Evolutionary conservation across 2,888 invertebrate species (phyloP).

Genomic region (Aspidiotus rigidus): DNA sequence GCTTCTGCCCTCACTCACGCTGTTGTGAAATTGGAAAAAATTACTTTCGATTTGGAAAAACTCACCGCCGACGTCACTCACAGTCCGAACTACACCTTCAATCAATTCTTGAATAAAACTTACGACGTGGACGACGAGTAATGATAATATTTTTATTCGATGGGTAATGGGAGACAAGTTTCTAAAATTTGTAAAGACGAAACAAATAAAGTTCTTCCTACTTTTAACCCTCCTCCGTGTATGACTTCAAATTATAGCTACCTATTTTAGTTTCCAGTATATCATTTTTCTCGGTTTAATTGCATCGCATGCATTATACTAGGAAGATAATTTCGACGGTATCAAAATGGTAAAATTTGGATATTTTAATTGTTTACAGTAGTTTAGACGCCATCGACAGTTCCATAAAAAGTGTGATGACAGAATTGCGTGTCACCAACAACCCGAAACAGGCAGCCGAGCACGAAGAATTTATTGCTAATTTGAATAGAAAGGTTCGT

Average conservation of each 20-base stretch:
- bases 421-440: slow-evolving; percentile 38
- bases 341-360: neutral
- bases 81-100: slow-evolving; percentile 25
- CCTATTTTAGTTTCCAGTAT: too few relatives aligned
- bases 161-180: too few relatives aligned
- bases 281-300: too few relatives aligned
- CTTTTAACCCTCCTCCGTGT: too few relatives aligned
- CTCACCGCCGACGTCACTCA: slow-evolving; percentile 29
- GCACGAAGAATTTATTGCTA: slow-evolving; percentile 52
- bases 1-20: slow-evolving; percentile 40
- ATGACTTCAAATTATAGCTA: too few relatives aligned
- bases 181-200: too few relatives aligned
- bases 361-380: slow-evolving; percentile 35
- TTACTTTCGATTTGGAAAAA: slow-evolving; percentile 38
- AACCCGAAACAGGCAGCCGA: slow-evolving; percentile 45
- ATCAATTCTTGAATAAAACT: slow-evolving; percentile 21
- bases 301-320: too few relatives aligned
- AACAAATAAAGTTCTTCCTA: too few relatives aligned
- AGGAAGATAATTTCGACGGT: too few relatives aligned
- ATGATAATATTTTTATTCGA: neutral
- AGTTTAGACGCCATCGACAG: slow-evolving; percentile 38
- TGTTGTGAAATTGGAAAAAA: slow-evolving; percentile 39
- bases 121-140: slow-evolving; percentile 27
- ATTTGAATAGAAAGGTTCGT: slow-evolving; percentile 50
- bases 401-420: slow-evolving; percentile 38